Evolutionary conservation across 2,797 vertebrate species (phyloP).

Genomic region (Cyprinodon diabolis): DNA sequence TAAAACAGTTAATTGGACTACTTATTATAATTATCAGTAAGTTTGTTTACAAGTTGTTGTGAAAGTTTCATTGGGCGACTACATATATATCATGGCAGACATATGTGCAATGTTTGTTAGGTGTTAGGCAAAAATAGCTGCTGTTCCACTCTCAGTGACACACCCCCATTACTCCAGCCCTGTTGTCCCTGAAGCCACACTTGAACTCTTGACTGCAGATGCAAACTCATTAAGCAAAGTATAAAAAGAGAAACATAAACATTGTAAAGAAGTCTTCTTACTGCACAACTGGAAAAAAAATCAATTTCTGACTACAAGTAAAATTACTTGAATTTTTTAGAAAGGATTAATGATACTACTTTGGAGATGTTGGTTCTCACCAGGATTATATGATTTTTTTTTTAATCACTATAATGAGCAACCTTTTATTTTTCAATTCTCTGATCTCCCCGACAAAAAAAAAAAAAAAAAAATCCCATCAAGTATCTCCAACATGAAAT

Average conservation of each 20-base stretch:
- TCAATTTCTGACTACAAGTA: not conserved
- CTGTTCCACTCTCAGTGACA: conserved; percentile 33
- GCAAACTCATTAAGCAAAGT: not conserved
- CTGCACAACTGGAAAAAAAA: not conserved
- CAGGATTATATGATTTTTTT: not conserved
- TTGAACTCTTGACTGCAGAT: conserved; percentile 15
- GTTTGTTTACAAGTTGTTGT: not conserved
- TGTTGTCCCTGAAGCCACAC: conserved; percentile 15
- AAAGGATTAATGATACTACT: not conserved
- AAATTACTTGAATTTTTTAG: not conserved
- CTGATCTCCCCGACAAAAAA: not conserved
- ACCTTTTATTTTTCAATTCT: not conserved
- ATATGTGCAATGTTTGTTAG: not conserved
- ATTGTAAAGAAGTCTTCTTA: not conserved
- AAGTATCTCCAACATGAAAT: conserved; percentile 41
- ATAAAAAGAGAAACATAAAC: not conserved
- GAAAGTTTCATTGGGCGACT: not conserved
- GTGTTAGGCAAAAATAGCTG: not conserved
- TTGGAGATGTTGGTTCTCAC: not conserved
- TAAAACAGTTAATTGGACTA: not conserved
- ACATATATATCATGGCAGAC: not conserved
- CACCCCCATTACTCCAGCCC: conserved; percentile 43
- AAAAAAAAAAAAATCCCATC: not conserved
- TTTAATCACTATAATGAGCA: not conserved
- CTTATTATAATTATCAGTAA: not conserved